Conservation (phyloP, 2,888 invertebrate species). For the Drosophila nr. perissopoda region DNA sequence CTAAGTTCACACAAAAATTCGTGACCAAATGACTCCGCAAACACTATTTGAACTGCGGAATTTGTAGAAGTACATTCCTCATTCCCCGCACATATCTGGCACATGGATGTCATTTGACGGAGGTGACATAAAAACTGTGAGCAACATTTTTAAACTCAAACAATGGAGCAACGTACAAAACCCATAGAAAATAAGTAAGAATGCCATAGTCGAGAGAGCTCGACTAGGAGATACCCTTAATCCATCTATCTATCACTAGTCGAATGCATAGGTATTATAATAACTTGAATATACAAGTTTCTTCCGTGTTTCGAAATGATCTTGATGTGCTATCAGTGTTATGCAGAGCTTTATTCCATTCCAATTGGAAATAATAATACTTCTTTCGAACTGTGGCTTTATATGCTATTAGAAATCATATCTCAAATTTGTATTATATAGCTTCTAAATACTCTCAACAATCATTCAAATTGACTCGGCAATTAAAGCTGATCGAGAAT, state of each 20-base stretch:
- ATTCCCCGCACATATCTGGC: slow-evolving; percentile 11
- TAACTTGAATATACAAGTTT: rapidly evolving
- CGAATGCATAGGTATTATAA: not conserved
- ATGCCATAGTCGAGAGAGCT: not conserved
- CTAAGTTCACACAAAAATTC: slow-evolving; percentile 33
- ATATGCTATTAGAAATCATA: not conserved
- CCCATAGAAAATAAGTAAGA: not conserved
- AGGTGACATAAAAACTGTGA: slow-evolving; percentile 69
- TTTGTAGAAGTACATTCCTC: not conserved
- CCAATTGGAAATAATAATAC: not conserved
- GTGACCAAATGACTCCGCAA: slow-evolving; percentile 28
- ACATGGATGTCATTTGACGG: slow-evolving; percentile 61
- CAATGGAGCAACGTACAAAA: slow-evolving; percentile 41
- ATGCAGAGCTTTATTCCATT: not conserved
- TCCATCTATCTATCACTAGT: not conserved
- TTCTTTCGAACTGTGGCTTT: not conserved
- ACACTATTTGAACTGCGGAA: slow-evolving; percentile 11
- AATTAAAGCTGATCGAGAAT: not conserved
- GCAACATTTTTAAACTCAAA: slow-evolving; percentile 60
- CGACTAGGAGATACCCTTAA: not conserved
- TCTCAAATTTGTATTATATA: not conserved
- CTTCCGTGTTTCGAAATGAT: rapidly evolving
- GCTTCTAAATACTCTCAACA: not conserved
- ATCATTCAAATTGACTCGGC: not conserved
- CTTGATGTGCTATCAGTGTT: not conserved